Evolutionary conservation across 2,888 invertebrate genomes (phyloP), one percentile per base, ranked within the genome.

Genomic region (Belgica antarctica): DNA sequence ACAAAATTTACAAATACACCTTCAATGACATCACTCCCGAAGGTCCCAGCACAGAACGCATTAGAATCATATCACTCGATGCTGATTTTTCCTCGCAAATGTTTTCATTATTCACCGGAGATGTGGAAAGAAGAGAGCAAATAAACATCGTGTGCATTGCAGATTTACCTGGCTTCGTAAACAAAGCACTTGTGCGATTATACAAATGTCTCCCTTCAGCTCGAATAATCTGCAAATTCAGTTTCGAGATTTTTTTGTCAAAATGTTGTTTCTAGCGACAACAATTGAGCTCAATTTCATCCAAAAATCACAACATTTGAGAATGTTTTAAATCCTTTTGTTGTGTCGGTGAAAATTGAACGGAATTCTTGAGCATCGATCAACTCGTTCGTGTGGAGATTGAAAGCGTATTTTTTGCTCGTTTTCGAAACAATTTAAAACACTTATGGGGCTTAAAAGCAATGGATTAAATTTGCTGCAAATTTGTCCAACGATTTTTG

Each of bases 221-320:
- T 28, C 15, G 22, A 19, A 19, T 46, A 10, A 66, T 27, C n/a
- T 22, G 19, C 24, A 31, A 68, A 27, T n/a, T n/a, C n/a, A n/a
- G n/a, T n/a, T n/a, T n/a, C n/a, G n/a, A n/a, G n/a, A n/a, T n/a
- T n/a, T n/a, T n/a, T n/a, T n/a, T n/a, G n/a, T n/a, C n/a, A n/a
- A n/a, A n/a, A n/a, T n/a, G n/a, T n/a, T 68, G 68, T 68, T 68
- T 68, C 34, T 68, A 68, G 57, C 57, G 68, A 68, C 68, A 68
- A 68, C 68, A 68, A 68, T 68, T 27, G 68, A 57, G 65, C 19
- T 31, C 52, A 34, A 57, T 47, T 66, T 52, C 28, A 10, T 25
- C 8, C 19, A 62, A 19, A 62, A 52, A 52, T 52, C 52, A 52
- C 52, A 52, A 19, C n/a, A 22, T n/a, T 22, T 7, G 12, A 8